Evolutionary conservation across 2,113 vertebrate species (phyloP).

Genomic region (Brachyhypopomus occidentalis): DNA sequence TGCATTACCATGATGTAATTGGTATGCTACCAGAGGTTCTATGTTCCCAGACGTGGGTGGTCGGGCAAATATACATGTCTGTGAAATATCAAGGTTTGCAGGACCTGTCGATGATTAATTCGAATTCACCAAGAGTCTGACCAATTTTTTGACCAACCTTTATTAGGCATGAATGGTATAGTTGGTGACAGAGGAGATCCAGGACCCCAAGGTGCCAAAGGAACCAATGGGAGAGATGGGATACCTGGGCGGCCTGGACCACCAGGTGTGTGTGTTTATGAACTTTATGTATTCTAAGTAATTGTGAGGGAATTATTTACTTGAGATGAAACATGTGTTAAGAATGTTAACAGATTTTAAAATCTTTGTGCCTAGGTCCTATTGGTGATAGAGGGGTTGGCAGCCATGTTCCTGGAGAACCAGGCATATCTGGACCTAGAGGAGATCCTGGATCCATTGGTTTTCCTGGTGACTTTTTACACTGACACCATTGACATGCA

Average conservation of each 20-base stretch:
- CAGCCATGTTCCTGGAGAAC: conserved; percentile 40
- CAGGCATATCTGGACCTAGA: conserved; percentile 52
- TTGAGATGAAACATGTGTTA: not conserved
- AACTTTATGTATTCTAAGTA: not conserved
- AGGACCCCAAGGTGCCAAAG: conserved; percentile 61
- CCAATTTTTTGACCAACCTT: not conserved
- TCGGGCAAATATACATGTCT: too few species aligned
- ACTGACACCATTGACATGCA: not conserved
- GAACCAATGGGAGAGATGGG: conserved; percentile 55
- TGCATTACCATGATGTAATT: too few species aligned
- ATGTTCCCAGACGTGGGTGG: too few species aligned
- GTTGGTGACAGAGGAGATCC: conserved; percentile 56
- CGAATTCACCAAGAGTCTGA: too few species aligned
- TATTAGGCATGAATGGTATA: conserved; percentile 57
- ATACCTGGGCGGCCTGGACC: conserved; percentile 50
- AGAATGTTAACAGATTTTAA: not conserved
- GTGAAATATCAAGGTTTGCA: too few species aligned
- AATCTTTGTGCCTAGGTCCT: conserved; percentile 50
- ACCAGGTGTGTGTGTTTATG: conserved; percentile 56
- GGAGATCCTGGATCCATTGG: conserved; percentile 69
- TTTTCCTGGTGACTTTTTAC: conserved; percentile 64
- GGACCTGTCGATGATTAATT: too few species aligned
- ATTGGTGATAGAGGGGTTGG: conserved; percentile 61
- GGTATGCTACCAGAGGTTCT: too few species aligned
- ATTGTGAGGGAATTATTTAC: not conserved